Evolutionary conservation across 2,113 vertebrate genomes (phyloP).

Genomic region (Leucopsar rothschildi): DNA sequence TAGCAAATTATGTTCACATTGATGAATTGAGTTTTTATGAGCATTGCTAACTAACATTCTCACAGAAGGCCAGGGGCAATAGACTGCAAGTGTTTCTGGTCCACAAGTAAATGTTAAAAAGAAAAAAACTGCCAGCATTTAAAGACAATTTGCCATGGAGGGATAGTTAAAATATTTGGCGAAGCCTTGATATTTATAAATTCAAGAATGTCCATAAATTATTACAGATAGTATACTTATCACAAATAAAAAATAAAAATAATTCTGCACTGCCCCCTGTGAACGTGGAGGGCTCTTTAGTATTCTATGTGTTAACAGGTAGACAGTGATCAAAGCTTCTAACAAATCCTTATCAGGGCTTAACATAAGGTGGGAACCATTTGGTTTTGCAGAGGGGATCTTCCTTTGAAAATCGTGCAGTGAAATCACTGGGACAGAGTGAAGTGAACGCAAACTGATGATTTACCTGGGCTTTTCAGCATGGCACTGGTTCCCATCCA

Average conservation of each 20-base stretch:
- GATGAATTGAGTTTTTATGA: conserved; percentile 99
- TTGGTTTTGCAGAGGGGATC: not conserved
- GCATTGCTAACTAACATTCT: conserved; percentile 95
- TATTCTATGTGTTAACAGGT: conserved; percentile 61
- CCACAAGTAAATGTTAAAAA: conserved; percentile 89
- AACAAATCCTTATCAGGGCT: not conserved
- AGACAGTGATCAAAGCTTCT: conserved; percentile 44
- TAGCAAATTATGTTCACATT: conserved; percentile 99
- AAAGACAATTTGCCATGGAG: conserved; percentile 77
- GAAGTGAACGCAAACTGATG: not conserved
- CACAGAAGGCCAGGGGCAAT: conserved; percentile 89
- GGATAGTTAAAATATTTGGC: conserved; percentile 79
- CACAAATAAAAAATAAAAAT: conserved; percentile 69
- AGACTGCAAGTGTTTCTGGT: conserved; percentile 86
- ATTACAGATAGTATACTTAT: conserved; percentile 71
- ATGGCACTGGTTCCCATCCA: not conserved
- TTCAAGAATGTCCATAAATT: conserved; percentile 75
- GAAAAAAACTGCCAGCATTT: conserved; percentile 74
- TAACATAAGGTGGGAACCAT: not conserved
- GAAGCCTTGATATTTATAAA: conserved; percentile 73
- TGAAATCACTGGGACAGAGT: not conserved
- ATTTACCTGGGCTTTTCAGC: not conserved
- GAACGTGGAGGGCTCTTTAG: conserved; percentile 21
- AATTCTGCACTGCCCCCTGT: conserved; percentile 30
- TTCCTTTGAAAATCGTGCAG: not conserved